Conservation (phyloP, 2,797 vertebrate genomes). For the Sebastes jordani region DNA sequence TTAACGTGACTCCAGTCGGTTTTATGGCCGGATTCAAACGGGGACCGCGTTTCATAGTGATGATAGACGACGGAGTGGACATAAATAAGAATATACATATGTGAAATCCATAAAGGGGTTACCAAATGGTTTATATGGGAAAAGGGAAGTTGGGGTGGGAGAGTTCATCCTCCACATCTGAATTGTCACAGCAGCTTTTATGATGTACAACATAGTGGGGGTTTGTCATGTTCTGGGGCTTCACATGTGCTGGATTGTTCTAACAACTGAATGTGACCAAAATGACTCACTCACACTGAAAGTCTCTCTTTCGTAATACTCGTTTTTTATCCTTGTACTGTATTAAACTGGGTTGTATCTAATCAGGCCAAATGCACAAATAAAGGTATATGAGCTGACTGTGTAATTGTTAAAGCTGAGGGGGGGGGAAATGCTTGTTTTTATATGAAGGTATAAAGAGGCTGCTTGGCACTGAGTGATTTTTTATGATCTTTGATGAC, state of each 20-base stretch:
- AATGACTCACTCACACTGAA: constrained; percentile 36
- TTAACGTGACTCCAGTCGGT: constrained; percentile 79
- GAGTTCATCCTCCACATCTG: constrained; percentile 72
- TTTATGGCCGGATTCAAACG: constrained; percentile 79
- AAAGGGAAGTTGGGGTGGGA: constrained; percentile 63
- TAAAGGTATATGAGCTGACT: not conserved
- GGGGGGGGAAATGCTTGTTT: not conserved
- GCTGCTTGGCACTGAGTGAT: constrained; percentile 6
- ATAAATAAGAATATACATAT: constrained; percentile 78
- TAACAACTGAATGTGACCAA: constrained; percentile 34
- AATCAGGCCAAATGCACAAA: constrained; percentile 27
- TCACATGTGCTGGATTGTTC: constrained; percentile 46
- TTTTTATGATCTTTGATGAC: constrained; percentile 30
- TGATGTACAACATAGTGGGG: constrained; percentile 47
- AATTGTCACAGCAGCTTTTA: constrained; percentile 68
- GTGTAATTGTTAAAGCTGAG: not conserved
- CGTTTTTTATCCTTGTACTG: not conserved
- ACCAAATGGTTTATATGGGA: constrained; percentile 65
- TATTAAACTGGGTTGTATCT: not conserved
- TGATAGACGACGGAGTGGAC: constrained; percentile 73
- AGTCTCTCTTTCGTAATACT: not conserved
- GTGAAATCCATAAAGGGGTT: constrained; percentile 74
- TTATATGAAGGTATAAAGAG: constrained; percentile 25
- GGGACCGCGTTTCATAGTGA: constrained; percentile 71
- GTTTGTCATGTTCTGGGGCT: constrained; percentile 42